phyloP scores from a whole-genome alignment of 2,888 invertebrate species.

The Tenthredo mesomela region DNA sequence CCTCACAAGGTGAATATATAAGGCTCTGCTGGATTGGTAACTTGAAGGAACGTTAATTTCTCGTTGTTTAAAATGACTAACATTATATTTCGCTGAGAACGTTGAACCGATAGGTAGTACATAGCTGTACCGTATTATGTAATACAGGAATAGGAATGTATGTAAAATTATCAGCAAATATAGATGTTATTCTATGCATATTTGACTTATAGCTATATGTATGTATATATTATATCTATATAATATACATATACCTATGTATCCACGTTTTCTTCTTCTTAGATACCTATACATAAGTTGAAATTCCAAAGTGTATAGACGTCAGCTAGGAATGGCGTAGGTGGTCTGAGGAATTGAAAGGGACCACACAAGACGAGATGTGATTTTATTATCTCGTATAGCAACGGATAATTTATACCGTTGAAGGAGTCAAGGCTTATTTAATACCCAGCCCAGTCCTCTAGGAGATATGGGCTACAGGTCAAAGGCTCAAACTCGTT shows the following conservation, averaged over 20 bases:
- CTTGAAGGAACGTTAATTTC: not conserved
- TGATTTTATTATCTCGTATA: conserved; percentile 44
- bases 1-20: not conserved
- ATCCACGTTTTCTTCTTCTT: not conserved
- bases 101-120: not conserved
- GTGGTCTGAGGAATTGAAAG: conserved; percentile 31
- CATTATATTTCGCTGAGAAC: not conserved
- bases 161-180: conserved; percentile 1
- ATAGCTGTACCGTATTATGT: not conserved
- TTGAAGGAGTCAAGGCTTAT: not conserved
- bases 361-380: conserved; percentile 48
- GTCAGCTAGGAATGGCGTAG: conserved; percentile 47
- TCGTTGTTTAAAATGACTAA: not conserved
- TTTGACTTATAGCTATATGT: not conserved
- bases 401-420: conserved; percentile 17
- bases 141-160: not conserved
- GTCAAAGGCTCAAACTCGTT: conserved; percentile 29
- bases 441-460: not conserved
- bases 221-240: not conserved
- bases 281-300: conserved; percentile 18
- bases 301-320: conserved; percentile 17
- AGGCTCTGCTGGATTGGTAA: not conserved
- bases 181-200: not conserved
- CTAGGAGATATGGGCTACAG: not conserved
- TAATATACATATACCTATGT: no score